Evolutionary conservation across 1,140 invertebrate genomes (phyloP).

Genomic region (Sminthurinus signatus): DNA sequence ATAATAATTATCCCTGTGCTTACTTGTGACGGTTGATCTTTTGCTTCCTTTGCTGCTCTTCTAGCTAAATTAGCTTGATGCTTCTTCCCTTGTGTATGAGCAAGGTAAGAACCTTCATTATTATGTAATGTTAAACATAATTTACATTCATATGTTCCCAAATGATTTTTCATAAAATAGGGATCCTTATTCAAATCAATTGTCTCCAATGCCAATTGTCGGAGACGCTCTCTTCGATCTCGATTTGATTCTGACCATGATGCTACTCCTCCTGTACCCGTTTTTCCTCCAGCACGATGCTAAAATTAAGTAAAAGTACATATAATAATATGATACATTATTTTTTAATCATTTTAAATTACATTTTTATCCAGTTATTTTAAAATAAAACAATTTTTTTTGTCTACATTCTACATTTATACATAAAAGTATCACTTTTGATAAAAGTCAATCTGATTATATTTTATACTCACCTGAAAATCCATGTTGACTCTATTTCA

Average conservation of each 20-base stretch:
- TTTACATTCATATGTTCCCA: conserved; percentile 97
- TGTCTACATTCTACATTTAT: too few species aligned
- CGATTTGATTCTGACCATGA: conserved; percentile 98
- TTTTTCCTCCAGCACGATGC: conserved; percentile 96
- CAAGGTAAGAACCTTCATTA: conserved; percentile 98
- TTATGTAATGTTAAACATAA: conserved; percentile 97
- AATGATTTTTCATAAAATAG: conserved; percentile 99
- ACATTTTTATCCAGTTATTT: too few species aligned
- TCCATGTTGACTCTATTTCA: too few species aligned
- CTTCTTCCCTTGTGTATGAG: conserved; percentile 99
- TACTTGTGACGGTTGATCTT: conserved; percentile 78
- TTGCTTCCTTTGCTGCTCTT: conserved; percentile 96
- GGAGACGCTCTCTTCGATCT: conserved; percentile 88
- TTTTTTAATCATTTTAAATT: too few species aligned
- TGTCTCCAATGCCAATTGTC: conserved; percentile 94
- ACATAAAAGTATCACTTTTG: too few species aligned
- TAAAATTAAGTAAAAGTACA: conserved; percentile 79
- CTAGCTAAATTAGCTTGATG: conserved; percentile 98
- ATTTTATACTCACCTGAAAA: too few species aligned
- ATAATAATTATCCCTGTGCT: neutral
- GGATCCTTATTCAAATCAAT: conserved; percentile 99
- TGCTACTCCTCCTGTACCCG: conserved; percentile 95
- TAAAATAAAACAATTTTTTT: too few species aligned
- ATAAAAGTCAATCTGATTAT: too few species aligned
- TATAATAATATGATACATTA: too few species aligned